These are phyloP conservation scores for Drosophila triauraria DNA, from an alignment of 1,140 invertebrate genomes.

Conservation along the genomic window DNA sequence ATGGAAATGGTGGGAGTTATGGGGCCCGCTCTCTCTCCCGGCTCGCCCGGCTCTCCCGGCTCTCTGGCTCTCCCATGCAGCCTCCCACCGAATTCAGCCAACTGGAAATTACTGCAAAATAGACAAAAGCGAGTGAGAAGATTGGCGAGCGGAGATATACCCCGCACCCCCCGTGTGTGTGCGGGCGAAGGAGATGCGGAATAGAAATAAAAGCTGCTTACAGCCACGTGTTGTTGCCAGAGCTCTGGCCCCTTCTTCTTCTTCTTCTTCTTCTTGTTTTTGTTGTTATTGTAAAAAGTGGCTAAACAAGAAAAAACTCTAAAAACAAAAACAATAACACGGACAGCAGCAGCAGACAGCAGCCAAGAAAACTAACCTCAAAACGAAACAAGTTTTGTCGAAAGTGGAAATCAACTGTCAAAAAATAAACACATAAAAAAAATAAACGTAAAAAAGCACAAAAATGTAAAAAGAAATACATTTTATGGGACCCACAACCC, in stretches of 20 bases:
- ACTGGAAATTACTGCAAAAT: conserved; percentile 66
- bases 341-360: conserved; percentile 21
- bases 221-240: conserved; percentile 61
- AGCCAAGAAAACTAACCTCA: conserved; percentile 64
- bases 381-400: conserved; percentile 68
- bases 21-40: neutral
- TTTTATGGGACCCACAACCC: conserved; percentile 39
- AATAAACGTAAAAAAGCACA: conserved; percentile 30
- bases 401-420: conserved; percentile 56
- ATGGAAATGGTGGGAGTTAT: conserved; percentile 50
- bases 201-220: conserved; percentile 51
- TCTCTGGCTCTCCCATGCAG: conserved; percentile 24
- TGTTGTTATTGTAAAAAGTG: conserved; percentile 41
- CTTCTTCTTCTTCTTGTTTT: neutral
- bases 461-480: conserved; percentile 12
- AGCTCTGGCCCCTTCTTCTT: neutral
- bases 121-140: conserved; percentile 34
- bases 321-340: conserved; percentile 14
- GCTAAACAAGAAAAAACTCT: conserved; percentile 46
- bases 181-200: conserved; percentile 16
- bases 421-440: conserved; percentile 33
- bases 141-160: conserved; percentile 15
- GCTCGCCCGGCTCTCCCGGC: neutral
- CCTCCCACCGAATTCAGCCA: conserved; percentile 58
- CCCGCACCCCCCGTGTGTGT: neutral